Evolutionary conservation across 2,888 invertebrate species (phyloP).

Genomic region (Mesorhabditis spiculigera): DNA sequence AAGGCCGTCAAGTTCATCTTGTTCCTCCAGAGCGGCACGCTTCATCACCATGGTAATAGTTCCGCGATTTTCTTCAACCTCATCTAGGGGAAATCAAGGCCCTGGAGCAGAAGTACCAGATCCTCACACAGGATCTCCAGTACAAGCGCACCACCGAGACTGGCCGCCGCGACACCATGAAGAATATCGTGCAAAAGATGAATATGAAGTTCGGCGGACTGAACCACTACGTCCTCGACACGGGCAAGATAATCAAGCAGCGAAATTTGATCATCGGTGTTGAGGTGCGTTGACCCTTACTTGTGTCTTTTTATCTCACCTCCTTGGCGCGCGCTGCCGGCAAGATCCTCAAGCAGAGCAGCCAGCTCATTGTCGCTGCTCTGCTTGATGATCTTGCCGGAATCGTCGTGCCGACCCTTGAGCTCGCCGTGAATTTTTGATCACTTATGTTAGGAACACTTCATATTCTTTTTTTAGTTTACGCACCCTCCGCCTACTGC

Average conservation of each 20-base stretch:
- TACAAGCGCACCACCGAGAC: neutral
- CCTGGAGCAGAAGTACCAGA: constrained; percentile 17
- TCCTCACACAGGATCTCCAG: constrained; percentile 19
- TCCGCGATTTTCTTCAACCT: neutral
- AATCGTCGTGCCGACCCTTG: neutral
- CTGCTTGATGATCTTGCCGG: neutral
- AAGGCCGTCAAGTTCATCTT: constrained; percentile 4
- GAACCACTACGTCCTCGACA: constrained; percentile 13
- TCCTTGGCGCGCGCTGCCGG: no score
- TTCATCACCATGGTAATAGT: neutral
- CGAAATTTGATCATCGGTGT: neutral
- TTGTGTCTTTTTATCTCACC: no score
- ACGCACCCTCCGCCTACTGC: neutral
- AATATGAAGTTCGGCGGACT: constrained; percentile 14
- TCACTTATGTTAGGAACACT: no score
- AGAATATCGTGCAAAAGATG: constrained; percentile 17
- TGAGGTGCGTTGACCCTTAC: neutral
- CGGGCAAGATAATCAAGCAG: constrained; percentile 11
- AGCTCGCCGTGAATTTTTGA: neutral
- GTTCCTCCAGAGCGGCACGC: neutral
- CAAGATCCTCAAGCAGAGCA: no score
- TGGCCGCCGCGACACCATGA: constrained; percentile 8
- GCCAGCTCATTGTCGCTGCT: no score
- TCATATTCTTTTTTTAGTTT: neutral
- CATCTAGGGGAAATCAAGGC: constrained; percentile 11